Evolutionary conservation across 2,113 vertebrate species (phyloP).

Genomic region (Heterocephalus glaber): DNA sequence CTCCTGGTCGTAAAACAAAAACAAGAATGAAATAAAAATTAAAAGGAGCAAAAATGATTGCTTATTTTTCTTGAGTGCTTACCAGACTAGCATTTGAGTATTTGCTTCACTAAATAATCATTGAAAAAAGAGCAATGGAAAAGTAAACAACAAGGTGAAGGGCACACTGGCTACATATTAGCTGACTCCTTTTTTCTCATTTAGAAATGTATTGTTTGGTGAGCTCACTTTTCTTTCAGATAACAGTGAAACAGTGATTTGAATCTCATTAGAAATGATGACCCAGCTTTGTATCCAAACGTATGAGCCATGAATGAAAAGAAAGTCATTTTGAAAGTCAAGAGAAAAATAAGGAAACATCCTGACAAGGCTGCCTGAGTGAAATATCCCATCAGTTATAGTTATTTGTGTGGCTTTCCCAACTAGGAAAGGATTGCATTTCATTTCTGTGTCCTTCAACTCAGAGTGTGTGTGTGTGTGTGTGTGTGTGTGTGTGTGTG

Average conservation of each 20-base stretch:
- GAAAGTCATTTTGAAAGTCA: neutral
- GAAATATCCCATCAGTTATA: neutral
- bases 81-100: slow-evolving; percentile 70
- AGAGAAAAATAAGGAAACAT: neutral
- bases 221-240: slow-evolving; percentile 71
- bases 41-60: neutral
- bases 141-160: slow-evolving; percentile 75
- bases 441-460: neutral
- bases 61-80: slow-evolving; percentile 70
- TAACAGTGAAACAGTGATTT: slow-evolving; percentile 73
- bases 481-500: neutral
- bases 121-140: slow-evolving; percentile 67
- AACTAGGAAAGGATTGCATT: neutral
- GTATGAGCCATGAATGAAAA: slow-evolving; percentile 43
- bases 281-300: slow-evolving; percentile 63
- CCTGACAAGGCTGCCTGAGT: neutral
- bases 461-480: neutral
- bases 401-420: neutral
- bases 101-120: slow-evolving; percentile 71
- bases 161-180: slow-evolving; percentile 63
- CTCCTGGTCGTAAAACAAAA: slow-evolving; percentile 74
- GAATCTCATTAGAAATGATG: slow-evolving; percentile 55
- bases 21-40: slow-evolving; percentile 61
- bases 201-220: slow-evolving; percentile 72
- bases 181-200: slow-evolving; percentile 66